Base-by-base conservation (phyloP, 1,140 invertebrate genomes). In the Heliconius nattereri region DNA sequence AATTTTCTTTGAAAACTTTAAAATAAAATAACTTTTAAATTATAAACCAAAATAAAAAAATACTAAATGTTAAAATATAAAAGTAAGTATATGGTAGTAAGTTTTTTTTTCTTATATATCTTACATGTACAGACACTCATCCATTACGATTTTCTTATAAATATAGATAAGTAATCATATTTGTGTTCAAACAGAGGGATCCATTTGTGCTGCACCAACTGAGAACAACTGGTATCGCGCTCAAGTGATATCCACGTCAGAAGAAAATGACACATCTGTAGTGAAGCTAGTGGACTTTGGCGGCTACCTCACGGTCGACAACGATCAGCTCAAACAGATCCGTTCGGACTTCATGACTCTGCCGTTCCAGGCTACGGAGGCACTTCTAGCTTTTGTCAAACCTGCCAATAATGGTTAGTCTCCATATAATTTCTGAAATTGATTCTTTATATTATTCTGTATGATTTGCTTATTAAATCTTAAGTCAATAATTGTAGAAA, bases 361-460 rank as follows among this genome's bases (percentile, higher is more conserved):
- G 86, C 99, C 99, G 26, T 99, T 99, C 95, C 99, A 99, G 96
- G 98, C 98, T 71, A 97, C 98, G 54, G 99, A 99, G 95, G 98
- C 98, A 88, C 97, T 97, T 89, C 95, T 99, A 87, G 98, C 98
- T 13, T 97, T 98, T 94, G 96, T 99, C 78, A 96, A 96, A 92
- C 98, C 98, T 71, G 95, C 96, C 72, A 96, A 96, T 94, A 96
- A 97, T 95, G 95, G 93, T 89, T 66, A 45, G 13, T 16, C 26
- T 16, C 11, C n/a, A 26, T 66, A 13, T 66, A 60, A 23, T 60
- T 60, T 20, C 16, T 60, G 20, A 60, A 60, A 60, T 60, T 26
- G n/a, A 60, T 26, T 3, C 1, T 60, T 60, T 60, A 60, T 23
- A 23, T 66, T 66, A 26, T 66, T 66, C 13, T 16, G 23, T 66